phyloP scores from a whole-genome alignment of 2,113 vertebrate genomes.

The Sturnus vulgaris region DNA sequence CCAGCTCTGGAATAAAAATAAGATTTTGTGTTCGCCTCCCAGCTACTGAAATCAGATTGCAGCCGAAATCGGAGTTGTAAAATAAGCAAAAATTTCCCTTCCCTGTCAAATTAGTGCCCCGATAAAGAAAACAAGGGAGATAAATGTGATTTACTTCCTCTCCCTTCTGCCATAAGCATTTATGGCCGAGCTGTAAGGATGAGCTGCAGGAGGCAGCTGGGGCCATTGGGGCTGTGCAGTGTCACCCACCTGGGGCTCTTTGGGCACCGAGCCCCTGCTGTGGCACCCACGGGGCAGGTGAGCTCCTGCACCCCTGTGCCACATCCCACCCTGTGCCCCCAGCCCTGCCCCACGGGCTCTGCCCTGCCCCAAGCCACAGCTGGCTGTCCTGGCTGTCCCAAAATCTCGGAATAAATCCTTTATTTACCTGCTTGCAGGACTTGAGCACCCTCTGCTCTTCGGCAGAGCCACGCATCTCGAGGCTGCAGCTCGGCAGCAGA shows the following conservation, averaged over 20 bases:
- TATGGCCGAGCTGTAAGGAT: not conserved
- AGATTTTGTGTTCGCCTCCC: conserved; percentile 39
- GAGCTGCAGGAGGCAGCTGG: not conserved
- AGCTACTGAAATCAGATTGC: conserved; percentile 49
- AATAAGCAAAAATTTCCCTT: conserved; percentile 58
- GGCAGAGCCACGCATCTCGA: not conserved
- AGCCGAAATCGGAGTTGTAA: conserved; percentile 33
- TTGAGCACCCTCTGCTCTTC: not conserved
- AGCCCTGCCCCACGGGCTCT: rapidly evolving
- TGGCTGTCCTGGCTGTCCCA: not conserved
- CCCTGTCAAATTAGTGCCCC: conserved; percentile 63
- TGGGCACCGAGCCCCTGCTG: rapidly evolving
- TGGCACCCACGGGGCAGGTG: rapidly evolving
- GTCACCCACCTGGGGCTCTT: not conserved
- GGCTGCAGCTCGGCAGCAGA: not conserved
- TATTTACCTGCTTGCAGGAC: no score
- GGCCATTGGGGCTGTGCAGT: not conserved
- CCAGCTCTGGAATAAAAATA: conserved; percentile 15
- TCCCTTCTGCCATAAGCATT: conserved; percentile 39
- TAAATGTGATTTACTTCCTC: conserved; percentile 53
- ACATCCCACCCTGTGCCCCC: not conserved
- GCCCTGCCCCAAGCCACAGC: rapidly evolving
- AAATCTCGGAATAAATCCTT: rapidly evolving
- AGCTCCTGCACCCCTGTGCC: not conserved
- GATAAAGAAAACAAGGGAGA: conserved; percentile 54